phyloP scores from a whole-genome alignment of 2,888 invertebrate genomes.

The Calameuta idolon region DNA sequence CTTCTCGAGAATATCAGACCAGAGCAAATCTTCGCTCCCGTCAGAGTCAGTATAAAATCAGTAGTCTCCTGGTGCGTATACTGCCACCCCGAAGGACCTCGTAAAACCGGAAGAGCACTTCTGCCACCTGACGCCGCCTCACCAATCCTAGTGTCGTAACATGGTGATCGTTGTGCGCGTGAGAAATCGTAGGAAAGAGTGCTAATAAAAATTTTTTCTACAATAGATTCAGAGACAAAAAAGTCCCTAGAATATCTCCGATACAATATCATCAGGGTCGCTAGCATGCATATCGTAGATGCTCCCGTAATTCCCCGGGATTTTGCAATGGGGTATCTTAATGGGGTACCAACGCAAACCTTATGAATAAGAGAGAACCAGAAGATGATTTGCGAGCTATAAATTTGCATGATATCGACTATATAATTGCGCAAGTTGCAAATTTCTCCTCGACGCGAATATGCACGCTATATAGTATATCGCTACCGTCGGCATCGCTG shows the following conservation, averaged over 20 bases:
- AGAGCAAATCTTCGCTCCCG: constrained; percentile 68
- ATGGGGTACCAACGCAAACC: not conserved
- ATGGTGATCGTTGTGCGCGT: not conserved
- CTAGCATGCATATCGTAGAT: not conserved
- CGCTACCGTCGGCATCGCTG: not conserved
- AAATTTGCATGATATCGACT: constrained; percentile 47
- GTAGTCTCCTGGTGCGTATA: not conserved
- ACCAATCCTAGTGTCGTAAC: not conserved
- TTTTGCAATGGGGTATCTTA: not conserved
- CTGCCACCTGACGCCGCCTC: not conserved
- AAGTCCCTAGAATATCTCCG: not conserved
- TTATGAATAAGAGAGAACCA: not conserved
- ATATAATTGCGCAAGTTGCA: constrained; percentile 35
- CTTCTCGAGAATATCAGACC: constrained; percentile 61
- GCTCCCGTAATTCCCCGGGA: not conserved
- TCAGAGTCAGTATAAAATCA: constrained; percentile 63
- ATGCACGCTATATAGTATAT: not conserved
- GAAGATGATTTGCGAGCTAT: not conserved
- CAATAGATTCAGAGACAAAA: not conserved
- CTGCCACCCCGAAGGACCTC: not conserved
- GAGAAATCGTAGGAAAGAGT: not conserved
- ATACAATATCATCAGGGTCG: not conserved
- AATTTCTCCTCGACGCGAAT: not conserved
- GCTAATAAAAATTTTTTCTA: not conserved
- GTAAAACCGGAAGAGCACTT: not conserved